Evolutionary conservation across 2,888 invertebrate species (phyloP).

Genomic region (Gryllus longicercus): DNA sequence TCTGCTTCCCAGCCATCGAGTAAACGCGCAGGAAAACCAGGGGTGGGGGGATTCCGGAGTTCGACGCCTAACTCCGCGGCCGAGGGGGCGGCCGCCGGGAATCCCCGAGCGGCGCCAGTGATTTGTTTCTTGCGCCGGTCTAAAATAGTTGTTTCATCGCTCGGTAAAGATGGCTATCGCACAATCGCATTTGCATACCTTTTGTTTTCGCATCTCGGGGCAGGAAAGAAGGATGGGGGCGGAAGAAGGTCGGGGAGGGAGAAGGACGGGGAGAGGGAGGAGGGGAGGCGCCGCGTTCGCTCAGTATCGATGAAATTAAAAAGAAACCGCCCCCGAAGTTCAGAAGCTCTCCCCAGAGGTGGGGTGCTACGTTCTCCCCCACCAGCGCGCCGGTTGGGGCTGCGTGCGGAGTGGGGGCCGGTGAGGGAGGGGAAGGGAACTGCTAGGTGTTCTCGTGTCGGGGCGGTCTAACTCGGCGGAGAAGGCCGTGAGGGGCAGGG

Average conservation of each 20-base stretch:
- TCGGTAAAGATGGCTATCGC: neutral
- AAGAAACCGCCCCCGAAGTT: neutral
- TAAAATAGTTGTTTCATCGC: conserved; percentile 17
- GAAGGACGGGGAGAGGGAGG: neutral
- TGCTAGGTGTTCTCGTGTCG: no score
- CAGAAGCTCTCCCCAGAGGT: no score
- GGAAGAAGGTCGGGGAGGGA: neutral
- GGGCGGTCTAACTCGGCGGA: no score
- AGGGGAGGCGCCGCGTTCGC: neutral
- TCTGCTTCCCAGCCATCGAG: no score
- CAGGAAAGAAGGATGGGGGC: neutral
- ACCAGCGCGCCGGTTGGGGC: no score
- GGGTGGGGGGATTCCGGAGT: no score
- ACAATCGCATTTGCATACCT: conserved; percentile 3
- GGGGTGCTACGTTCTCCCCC: no score
- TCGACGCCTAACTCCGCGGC: no score
- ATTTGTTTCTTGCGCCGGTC: conserved; percentile 7
- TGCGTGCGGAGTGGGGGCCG: no score
- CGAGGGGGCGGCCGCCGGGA: neutral
- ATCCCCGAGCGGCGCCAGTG: neutral
- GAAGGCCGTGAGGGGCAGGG: no score
- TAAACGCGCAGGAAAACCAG: no score
- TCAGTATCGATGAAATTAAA: conserved; percentile 2
- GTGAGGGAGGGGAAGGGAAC: no score
- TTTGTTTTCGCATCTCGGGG: neutral